Evolutionary conservation across 2,797 vertebrate genomes (phyloP).

Genomic region (Catostomus latipinnis): DNA sequence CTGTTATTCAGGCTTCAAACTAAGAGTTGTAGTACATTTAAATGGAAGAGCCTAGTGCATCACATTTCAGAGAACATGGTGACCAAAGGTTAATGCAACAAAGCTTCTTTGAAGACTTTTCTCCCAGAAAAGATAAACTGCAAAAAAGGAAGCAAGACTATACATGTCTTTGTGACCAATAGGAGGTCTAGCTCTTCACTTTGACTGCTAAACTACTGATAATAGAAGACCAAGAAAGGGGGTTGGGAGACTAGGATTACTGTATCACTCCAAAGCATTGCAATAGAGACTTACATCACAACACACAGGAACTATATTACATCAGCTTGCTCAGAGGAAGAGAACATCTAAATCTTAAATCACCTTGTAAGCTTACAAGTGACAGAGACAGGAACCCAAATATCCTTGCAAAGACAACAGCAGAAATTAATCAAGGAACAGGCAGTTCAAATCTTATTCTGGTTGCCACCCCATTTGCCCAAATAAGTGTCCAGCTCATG

Average conservation of each 20-base stretch:
- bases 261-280: constrained; percentile 45
- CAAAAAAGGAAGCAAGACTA: background rate
- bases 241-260: constrained; percentile 45
- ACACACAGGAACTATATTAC: constrained; percentile 32
- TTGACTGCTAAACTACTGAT: constrained; percentile 57
- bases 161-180: constrained; percentile 20
- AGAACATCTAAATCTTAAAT: constrained; percentile 27
- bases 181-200: constrained; percentile 21
- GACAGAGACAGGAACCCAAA: constrained; percentile 7
- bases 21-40: constrained; percentile 13
- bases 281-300: constrained; percentile 33
- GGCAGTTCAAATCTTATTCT: constrained; percentile 11
- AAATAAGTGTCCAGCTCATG: constrained; percentile 35
- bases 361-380: background rate
- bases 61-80: constrained; percentile 14
- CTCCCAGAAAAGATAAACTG: background rate
- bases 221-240: constrained; percentile 35
- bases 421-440: constrained; percentile 30
- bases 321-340: background rate
- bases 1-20: constrained; percentile 26
- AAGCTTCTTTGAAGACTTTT: background rate
- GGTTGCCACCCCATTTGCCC: constrained; percentile 29
- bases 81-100: constrained; percentile 16
- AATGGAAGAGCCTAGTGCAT: background rate
- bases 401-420: constrained; percentile 1